phyloP scores from a whole-genome alignment of 1,140 invertebrate genomes.

The Bombus waltoni region DNA sequence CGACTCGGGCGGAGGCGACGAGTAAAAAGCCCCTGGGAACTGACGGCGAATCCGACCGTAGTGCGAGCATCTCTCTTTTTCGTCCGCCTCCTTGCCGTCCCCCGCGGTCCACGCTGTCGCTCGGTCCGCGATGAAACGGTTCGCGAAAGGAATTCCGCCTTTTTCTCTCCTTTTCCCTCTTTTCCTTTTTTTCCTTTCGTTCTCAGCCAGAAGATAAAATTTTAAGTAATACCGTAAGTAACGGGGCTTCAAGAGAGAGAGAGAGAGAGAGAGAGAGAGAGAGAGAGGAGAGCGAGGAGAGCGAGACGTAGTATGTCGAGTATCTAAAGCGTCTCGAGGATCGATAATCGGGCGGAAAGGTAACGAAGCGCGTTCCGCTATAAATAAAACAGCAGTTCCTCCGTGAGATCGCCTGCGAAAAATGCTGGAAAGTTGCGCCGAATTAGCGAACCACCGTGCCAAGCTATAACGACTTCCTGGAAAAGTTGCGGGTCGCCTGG shows the following conservation, averaged over 20 bases:
- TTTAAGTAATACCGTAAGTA: conserved; percentile 45
- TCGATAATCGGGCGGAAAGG: conserved; percentile 49
- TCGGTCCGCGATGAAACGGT: background rate
- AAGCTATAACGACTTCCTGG: conserved; percentile 10
- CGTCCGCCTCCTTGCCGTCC: background rate
- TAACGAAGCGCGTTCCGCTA: conserved; percentile 52
- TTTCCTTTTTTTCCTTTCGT: background rate
- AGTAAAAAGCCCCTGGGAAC: conserved; percentile 44
- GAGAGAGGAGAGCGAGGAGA: too few species aligned
- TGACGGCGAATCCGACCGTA: conserved; percentile 20
- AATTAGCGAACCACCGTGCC: conserved; percentile 21
- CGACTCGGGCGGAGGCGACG: conserved; percentile 12
- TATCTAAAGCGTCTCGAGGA: conserved; percentile 39
- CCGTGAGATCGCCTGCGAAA: conserved; percentile 35
- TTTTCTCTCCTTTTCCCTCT: background rate
- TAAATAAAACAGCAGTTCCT: conserved; percentile 45
- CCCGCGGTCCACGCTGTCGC: too few species aligned
- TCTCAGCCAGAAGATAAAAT: conserved; percentile 13
- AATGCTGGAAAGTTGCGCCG: conserved; percentile 29
- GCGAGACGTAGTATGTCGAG: background rate
- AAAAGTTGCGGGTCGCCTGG: background rate
- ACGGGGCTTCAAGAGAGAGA: background rate
- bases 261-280: background rate
- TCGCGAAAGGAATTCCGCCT: conserved; percentile 10
- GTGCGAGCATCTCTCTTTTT: background rate